Evolutionary conservation across 2,113 vertebrate genomes (phyloP), one percentile per base, ranked within the genome.

Genomic region (Grallaria varia): DNA sequence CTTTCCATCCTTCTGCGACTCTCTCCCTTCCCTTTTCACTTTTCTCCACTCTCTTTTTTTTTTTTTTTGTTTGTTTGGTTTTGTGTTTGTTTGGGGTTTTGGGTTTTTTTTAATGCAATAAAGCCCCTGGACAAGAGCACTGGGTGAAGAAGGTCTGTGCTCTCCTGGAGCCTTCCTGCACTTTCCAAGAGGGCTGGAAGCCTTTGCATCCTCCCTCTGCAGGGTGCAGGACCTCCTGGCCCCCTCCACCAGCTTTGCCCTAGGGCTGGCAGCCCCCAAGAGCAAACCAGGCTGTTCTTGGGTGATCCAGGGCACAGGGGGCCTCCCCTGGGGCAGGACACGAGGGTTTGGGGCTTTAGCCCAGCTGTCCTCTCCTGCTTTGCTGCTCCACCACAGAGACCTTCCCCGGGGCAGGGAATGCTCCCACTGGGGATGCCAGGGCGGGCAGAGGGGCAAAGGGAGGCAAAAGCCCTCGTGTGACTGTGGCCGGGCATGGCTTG

Each of bases 261-360:
- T 2, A 8, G 12, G 62, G 21, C 42, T 53, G 56, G 28, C 44
- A 56, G 55, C 52, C 47, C 21, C 18, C 4, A 13, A 33, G 63
- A 50, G 47, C 20, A 35, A 67, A 63, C 23, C 6, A 18, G 1
- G 3, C 18, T 67, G 4, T 39, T 39, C 12, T 35, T 0, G 0
- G 13, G 55, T 33, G 13, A 78, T 33, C n/a, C 42, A 27, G 39
- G 28, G 6, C 21, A 45, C 24, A 16, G 17, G 5, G 5, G 4
- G 40, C 39, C 72, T 60, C 21, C 16, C 14, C 44, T 58, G 49
- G 40, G 49, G 19, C n/a, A 76, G 9, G 28, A 10, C 35, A 44
- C 0, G 3, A 56, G 77, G 45, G 13, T 10, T 2, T n/a, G 64
- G 56, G 40, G 14, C n/a, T 8, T 56, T 19, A 17, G 66, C 28